These are phyloP conservation scores for Argopecten irradians DNA, from an alignment of 1,140 invertebrate species.

Conservation along the genomic window DNA sequence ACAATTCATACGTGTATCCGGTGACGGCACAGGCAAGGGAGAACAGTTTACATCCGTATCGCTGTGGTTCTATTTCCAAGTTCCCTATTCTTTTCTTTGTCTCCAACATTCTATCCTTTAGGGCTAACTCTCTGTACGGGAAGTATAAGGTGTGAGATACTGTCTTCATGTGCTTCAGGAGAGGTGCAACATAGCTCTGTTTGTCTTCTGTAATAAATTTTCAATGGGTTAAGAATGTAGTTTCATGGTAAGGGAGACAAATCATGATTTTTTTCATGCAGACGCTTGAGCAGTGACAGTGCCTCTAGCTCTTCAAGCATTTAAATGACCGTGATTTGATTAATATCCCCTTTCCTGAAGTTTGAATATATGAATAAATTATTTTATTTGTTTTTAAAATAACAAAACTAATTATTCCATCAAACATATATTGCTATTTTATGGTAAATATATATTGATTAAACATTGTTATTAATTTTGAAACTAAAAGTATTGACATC, in stretches of 20 bases:
- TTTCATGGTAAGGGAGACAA: too few relatives aligned
- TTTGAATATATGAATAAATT: too few relatives aligned
- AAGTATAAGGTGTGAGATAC: not conserved
- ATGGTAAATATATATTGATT: too few relatives aligned
- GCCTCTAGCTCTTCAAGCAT: not conserved
- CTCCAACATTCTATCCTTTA: not conserved
- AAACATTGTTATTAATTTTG: too few relatives aligned
- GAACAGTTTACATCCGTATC: not conserved
- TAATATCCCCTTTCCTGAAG: too few relatives aligned
- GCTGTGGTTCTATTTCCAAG: not conserved
- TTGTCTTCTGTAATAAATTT: not conserved
- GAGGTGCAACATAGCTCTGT: not conserved
- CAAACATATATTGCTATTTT: too few relatives aligned
- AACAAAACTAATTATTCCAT: too few relatives aligned
- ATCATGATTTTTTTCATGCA: too few relatives aligned
- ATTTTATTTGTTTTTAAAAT: too few relatives aligned
- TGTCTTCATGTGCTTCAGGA: not conserved
- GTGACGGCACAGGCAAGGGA: not conserved
- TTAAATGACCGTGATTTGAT: too few relatives aligned
- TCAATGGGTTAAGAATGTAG: too few relatives aligned
- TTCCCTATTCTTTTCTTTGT: not conserved
- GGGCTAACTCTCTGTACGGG: not conserved
- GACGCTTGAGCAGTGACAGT: not conserved
- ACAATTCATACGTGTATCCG: not conserved
- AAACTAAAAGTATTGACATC: too few relatives aligned